A percentile compares a stretch with the other conserved stretches of the same genome.
These are phyloP conservation scores for Drosophila parvula DNA, from an alignment of 1,140 invertebrate genomes.

Conservation along the genomic window DNA sequence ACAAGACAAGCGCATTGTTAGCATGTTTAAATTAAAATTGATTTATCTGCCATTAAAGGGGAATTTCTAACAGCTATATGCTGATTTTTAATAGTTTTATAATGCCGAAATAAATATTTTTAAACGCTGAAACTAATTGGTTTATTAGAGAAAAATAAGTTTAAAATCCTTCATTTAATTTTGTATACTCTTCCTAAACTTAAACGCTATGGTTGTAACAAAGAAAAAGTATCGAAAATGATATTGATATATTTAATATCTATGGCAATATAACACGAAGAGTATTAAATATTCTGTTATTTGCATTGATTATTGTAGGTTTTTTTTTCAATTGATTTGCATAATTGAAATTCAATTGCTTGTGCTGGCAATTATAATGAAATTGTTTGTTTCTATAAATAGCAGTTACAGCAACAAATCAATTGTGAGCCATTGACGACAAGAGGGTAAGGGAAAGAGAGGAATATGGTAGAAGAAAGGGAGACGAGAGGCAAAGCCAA, in stretches of 20 bases:
- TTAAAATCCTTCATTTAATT: not conserved
- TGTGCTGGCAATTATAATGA: constrained; percentile 63
- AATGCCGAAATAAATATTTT: too few relatives aligned
- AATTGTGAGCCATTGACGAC: constrained; percentile 40
- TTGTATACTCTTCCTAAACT: too few relatives aligned
- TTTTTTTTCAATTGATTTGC: constrained; percentile 37
- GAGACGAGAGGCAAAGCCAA: constrained; percentile 12
- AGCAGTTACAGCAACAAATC: constrained; percentile 49
- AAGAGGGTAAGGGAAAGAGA: not conserved
- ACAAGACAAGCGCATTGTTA: constrained; percentile 28
- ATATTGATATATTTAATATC: not conserved
- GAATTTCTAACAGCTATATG: too few relatives aligned
- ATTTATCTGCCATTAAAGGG: not conserved
- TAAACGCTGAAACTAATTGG: too few relatives aligned
- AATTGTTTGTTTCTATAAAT: constrained; percentile 70
- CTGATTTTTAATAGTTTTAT: too few relatives aligned
- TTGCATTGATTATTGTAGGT: not conserved
- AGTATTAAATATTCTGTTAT: constrained; percentile 1
- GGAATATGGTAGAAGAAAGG: not conserved
- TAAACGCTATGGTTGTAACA: too few relatives aligned
- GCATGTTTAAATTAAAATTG: not conserved
- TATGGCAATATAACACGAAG: not conserved
- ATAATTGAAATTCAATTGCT: constrained; percentile 65
- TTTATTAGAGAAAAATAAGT: too few relatives aligned
- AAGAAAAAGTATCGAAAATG: too few relatives aligned